These are phyloP conservation scores for Athetis lepigone DNA, from an alignment of 2,888 invertebrate species.

Conservation along the genomic window DNA sequence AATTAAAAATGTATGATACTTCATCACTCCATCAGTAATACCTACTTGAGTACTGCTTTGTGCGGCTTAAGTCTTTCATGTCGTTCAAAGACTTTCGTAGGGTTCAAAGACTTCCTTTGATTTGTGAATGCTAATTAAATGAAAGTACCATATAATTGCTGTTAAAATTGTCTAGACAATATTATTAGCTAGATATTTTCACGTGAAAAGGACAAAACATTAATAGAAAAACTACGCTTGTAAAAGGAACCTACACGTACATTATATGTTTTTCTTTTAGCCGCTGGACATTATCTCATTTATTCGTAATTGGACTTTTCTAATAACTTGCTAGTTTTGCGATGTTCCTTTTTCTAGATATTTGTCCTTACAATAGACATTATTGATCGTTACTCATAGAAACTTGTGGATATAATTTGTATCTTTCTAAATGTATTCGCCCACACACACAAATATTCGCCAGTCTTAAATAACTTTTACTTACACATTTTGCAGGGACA, in stretches of 20 bases:
- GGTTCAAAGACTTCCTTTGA: slow-evolving; percentile 28
- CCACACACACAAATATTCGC: no score
- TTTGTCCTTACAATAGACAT: slow-evolving; percentile 8
- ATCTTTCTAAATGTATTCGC: background rate
- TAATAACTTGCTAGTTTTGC: slow-evolving; percentile 2
- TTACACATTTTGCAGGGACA: no score
- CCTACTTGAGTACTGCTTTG: no score
- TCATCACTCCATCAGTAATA: background rate
- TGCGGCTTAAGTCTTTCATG: slow-evolving; percentile 23
- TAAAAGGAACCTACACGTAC: background rate
- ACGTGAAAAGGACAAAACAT: background rate
- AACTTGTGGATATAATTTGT: background rate
- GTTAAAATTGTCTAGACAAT: background rate
- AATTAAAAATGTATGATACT: slow-evolving; percentile 13
- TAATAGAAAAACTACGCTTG: background rate
- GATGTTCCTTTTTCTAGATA: slow-evolving; percentile 9
- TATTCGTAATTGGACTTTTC: slow-evolving; percentile 45
- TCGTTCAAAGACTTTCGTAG: slow-evolving; percentile 11
- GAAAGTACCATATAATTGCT: background rate
- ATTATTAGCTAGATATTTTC: slow-evolving; percentile 4
- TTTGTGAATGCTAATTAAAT: slow-evolving; percentile 2
- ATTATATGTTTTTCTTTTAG: slow-evolving; percentile 3
- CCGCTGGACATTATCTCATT: slow-evolving; percentile 33
- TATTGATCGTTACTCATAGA: background rate
- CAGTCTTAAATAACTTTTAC: background rate